A percentile compares a stretch with the other conserved stretches of the same genome.
Conservation (phyloP, 2,888 invertebrate species). For the Allacma fusca region DNA sequence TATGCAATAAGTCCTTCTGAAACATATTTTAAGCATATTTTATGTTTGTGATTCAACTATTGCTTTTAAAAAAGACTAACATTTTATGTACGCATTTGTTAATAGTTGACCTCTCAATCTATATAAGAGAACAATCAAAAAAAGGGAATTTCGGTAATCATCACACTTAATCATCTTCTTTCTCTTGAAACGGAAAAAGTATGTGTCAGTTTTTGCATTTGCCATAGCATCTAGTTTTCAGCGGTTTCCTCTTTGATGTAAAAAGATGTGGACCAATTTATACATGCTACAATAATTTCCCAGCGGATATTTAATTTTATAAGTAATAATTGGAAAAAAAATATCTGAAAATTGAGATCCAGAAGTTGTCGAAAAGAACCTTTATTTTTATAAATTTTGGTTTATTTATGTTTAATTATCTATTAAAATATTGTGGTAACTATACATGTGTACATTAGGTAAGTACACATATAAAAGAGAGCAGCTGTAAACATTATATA, state of each 20-base stretch:
- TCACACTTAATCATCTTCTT: neutral
- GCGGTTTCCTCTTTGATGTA: neutral
- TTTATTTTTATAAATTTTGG: too few species aligned
- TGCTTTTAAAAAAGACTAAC: neutral
- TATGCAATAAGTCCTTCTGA: neutral
- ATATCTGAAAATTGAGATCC: too few species aligned
- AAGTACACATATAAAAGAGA: too few species aligned
- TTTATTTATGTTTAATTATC: too few species aligned
- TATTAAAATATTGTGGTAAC: too few species aligned
- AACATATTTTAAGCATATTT: neutral
- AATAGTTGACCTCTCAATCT: neutral
- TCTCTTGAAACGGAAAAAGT: neutral
- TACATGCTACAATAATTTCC: neutral
- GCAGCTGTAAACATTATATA: too few species aligned
- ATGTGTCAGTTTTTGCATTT: neutral
- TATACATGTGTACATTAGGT: too few species aligned
- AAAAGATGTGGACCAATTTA: neutral
- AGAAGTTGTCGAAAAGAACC: too few species aligned
- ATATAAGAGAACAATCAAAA: neutral
- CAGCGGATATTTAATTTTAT: neutral
- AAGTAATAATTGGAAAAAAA: too few species aligned
- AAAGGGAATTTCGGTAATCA: too few species aligned
- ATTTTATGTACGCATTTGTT: neutral
- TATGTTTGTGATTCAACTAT: neutral
- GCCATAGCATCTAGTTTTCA: slow-evolving; percentile 10